Conservation (phyloP, 1,140 invertebrate species). For the Halesus radiatus region DNA sequence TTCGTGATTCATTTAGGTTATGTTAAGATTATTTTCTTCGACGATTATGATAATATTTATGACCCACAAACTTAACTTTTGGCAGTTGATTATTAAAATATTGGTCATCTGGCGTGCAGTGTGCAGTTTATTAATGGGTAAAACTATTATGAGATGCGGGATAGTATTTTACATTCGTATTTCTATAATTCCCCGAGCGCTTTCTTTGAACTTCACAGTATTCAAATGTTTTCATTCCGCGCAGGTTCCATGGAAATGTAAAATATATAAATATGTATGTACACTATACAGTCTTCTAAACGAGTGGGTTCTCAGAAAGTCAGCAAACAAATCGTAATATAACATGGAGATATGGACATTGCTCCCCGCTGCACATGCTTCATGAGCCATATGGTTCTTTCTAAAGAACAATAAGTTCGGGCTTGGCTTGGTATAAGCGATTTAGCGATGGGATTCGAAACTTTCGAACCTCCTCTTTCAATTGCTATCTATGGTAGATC, state of each 20-base stretch:
- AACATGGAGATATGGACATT: constrained; percentile 8
- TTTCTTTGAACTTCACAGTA: neutral
- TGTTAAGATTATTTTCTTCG: no score
- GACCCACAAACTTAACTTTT: no score
- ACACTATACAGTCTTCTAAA: neutral
- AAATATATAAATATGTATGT: constrained; percentile 7
- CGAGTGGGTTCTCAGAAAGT: constrained; percentile 19
- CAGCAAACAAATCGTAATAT: constrained; percentile 15
- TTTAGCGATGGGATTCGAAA: no score
- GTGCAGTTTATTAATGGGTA: no score
- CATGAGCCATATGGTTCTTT: constrained; percentile 7
- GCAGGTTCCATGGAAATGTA: constrained; percentile 9
- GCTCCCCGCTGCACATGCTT: neutral
- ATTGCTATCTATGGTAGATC: no score
- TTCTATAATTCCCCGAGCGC: neutral
- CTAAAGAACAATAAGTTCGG: neutral
- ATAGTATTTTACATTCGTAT: no score
- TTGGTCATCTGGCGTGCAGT: no score
- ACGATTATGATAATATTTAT: no score
- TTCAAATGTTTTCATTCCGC: constrained; percentile 32
- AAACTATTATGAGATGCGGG: no score
- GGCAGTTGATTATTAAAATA: no score
- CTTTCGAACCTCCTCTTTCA: no score
- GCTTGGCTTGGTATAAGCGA: neutral
- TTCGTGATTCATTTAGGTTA: no score